phyloP scores from a whole-genome alignment of 2,113 vertebrate genomes.

The Phylloscopus trochilus region DNA sequence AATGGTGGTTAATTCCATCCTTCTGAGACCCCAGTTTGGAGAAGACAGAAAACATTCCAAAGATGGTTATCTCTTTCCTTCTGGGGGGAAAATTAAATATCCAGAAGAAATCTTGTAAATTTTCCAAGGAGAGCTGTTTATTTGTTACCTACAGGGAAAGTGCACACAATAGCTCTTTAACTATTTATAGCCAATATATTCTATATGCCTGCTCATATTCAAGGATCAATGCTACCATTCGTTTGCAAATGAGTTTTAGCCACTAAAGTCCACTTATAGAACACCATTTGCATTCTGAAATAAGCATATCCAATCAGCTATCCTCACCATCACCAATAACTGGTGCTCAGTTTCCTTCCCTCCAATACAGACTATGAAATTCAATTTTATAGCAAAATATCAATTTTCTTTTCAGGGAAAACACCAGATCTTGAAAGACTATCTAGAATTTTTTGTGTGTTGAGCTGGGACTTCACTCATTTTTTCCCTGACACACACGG shows the following conservation, averaged over 20 bases:
- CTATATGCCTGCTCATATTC: background rate
- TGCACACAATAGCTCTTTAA: background rate
- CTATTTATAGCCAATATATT: background rate
- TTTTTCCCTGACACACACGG: background rate
- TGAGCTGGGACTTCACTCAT: background rate
- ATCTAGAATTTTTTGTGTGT: background rate
- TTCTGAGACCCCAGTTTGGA: background rate
- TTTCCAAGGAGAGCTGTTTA: background rate
- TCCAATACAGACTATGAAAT: background rate
- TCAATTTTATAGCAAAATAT: background rate
- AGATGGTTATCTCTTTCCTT: background rate
- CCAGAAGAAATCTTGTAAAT: background rate
- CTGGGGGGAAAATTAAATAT: background rate
- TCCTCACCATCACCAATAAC: background rate
- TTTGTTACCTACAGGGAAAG: background rate
- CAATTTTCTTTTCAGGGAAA: background rate
- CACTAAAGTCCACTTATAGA: background rate
- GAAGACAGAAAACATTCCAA: background rate
- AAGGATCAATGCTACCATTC: background rate
- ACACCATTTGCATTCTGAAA: background rate
- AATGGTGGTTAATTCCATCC: background rate
- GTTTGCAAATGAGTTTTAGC: background rate
- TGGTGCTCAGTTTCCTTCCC: background rate
- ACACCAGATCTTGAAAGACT: background rate
- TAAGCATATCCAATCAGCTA: background rate